phyloP scores from a whole-genome alignment of 2,113 vertebrate genomes.

The Aphyosemion australe region DNA sequence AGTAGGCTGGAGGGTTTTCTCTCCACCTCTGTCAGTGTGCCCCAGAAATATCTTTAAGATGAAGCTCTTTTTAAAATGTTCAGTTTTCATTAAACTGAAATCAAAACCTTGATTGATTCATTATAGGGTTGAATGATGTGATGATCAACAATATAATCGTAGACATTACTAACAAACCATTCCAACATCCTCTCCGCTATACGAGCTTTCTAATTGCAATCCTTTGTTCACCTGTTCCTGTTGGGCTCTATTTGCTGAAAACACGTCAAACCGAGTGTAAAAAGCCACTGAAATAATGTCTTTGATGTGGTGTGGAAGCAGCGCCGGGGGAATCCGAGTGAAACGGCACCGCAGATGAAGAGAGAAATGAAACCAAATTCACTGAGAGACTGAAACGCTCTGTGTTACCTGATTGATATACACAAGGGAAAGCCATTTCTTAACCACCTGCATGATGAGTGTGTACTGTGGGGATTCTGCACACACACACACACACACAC shows the following conservation, averaged over 20 bases:
- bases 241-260: conserved; percentile 20
- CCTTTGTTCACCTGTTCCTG: not conserved
- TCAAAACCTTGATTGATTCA: too few species aligned
- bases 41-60: too few species aligned
- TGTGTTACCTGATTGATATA: conserved; percentile 43
- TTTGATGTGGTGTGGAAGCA: conserved; percentile 17
- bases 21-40: too few species aligned
- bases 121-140: too few species aligned
- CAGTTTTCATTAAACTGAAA: too few species aligned
- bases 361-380: conserved; percentile 55
- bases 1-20: too few species aligned
- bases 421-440: conserved; percentile 46
- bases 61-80: too few species aligned
- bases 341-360: conserved; percentile 60
- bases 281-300: conserved; percentile 34
- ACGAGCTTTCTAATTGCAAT: not conserved
- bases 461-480: conserved; percentile 26
- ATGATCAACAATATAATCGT: not conserved
- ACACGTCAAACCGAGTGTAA: conserved; percentile 38
- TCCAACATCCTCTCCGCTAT: not conserved
- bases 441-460: conserved; percentile 53
- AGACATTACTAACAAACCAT: not conserved
- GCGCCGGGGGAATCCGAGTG: conserved; percentile 36
- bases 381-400: conserved; percentile 34
- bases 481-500: conserved; percentile 10